phyloP scores from a whole-genome alignment of 2,888 invertebrate species.

The Cristatella mucedo region DNA sequence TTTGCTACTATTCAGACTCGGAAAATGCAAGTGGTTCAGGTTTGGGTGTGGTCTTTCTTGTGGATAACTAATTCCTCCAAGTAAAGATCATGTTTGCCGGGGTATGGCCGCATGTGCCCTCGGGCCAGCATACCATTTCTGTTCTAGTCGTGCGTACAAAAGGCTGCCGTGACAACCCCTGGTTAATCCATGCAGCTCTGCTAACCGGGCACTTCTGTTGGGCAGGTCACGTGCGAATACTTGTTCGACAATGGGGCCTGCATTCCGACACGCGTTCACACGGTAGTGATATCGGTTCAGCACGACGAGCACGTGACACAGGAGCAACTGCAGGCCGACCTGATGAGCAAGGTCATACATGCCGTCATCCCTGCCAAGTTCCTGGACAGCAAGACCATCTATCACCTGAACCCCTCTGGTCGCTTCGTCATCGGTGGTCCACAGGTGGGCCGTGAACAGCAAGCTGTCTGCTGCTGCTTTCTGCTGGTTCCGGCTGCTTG shows the following conservation, averaged over 20 bases:
- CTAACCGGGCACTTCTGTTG: too few relatives aligned
- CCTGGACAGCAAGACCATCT: conserved; percentile 71
- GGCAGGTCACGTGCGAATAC: conserved; percentile 86
- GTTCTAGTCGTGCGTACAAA: too few relatives aligned
- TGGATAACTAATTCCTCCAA: too few relatives aligned
- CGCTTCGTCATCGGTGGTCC: conserved; percentile 91
- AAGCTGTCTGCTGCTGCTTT: not conserved
- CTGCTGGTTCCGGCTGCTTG: not conserved
- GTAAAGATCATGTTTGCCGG: too few relatives aligned
- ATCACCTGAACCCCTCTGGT: conserved; percentile 93
- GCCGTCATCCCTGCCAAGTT: conserved; percentile 80
- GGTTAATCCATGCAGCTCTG: too few relatives aligned
- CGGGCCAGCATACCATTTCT: too few relatives aligned
- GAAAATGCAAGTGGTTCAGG: too few relatives aligned
- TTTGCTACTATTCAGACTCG: too few relatives aligned
- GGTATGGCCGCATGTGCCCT: too few relatives aligned
- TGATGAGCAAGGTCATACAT: conserved; percentile 75
- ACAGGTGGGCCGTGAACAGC: conserved; percentile 48
- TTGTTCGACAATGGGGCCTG: conserved; percentile 43
- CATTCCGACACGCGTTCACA: conserved; percentile 11
- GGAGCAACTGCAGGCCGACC: conserved; percentile 59
- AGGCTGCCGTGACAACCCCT: too few relatives aligned
- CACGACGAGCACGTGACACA: conserved; percentile 8
- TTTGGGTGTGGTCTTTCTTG: too few relatives aligned
- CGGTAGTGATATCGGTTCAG: conserved; percentile 13